Evolutionary conservation across 2,888 invertebrate species (phyloP), one percentile per base, ranked within the genome.

Genomic region (Metallyticus violacea): DNA sequence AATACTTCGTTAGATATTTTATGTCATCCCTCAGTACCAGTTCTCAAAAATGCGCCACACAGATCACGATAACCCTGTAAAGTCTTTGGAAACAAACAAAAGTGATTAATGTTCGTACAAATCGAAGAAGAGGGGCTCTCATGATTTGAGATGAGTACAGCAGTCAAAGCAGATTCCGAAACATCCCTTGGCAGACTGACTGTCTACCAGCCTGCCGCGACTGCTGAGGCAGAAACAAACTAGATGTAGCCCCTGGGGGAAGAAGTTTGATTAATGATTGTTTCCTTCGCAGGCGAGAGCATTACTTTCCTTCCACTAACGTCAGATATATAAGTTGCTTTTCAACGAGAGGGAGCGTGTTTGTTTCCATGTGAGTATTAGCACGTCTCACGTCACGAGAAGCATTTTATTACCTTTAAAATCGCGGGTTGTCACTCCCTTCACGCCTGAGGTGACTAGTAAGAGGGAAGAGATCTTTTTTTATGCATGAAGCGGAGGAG

Each of bases 201-300:
- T 40, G 40, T 40, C 40, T 40, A 1, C 40, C 40, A 40, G 40
- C 7, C 40, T 15, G 40, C 40, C 22, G 40, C 22, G 40, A 62
- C 40, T 62, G 22, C 22, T 62, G 40, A 22, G 40, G 40, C 40
- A 62, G 40, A 62, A 62, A 62, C 40, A 62, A 62, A 40, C 9
- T 62, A 62, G 22, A 4, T 62, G 40, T 62, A 62, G 40, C 40
- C 40, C 7, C 9, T 3, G 7, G 25, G 81, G 81, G 5, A 15
- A 26, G n/a, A 27, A 6, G 62, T 82, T 76, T 82, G 82, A 82
- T 82, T 82, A 82, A 82, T 82, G 82, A 82, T 76, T 76, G 82
- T 76, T 82, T 26, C 22, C 76, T 82, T 76, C 82, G 26, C 22
- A 1, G 26, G 6, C 62, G 76, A 22, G 62, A 26, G 76, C 26